A percentile compares a stretch with the other conserved stretches of the same genome.
Evolutionary conservation across 2,113 vertebrate genomes (phyloP).

Genomic region (Chloroceryle aenea): DNA sequence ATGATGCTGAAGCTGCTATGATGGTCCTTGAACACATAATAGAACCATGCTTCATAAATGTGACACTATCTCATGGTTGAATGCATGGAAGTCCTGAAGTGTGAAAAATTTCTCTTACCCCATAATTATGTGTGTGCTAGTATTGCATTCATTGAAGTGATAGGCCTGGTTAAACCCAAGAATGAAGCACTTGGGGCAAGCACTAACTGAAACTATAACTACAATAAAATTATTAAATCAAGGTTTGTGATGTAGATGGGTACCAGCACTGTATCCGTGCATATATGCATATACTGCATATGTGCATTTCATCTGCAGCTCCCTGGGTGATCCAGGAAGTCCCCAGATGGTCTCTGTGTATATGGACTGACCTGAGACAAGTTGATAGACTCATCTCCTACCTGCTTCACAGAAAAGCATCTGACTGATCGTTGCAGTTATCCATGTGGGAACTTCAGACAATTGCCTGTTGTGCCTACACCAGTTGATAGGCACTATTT

Average conservation of each 20-base stretch:
- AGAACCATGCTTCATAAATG: background rate
- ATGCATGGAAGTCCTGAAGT: constrained; percentile 24
- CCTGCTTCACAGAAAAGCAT: background rate
- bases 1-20: background rate
- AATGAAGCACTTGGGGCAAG: background rate
- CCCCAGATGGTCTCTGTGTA: background rate
- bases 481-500: background rate
- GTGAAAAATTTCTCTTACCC: background rate
- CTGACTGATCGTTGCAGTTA: background rate
- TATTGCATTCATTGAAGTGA: background rate
- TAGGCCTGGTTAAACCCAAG: background rate
- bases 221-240: background rate
- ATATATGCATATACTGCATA: too few relatives aligned
- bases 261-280: background rate
- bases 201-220: background rate
- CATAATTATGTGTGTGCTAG: background rate
- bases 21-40: constrained; percentile 32
- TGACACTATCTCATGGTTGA: background rate
- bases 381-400: background rate
- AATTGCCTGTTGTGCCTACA: background rate
- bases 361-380: background rate
- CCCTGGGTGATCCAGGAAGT: background rate
- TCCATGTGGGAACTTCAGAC: background rate
- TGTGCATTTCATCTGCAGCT: background rate
- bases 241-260: background rate